Percentiles rank a stretch among this genome's conserved stretches.
Evolutionary conservation across 2,113 vertebrate species (phyloP).

Genomic region (Mugil cephalus): DNA sequence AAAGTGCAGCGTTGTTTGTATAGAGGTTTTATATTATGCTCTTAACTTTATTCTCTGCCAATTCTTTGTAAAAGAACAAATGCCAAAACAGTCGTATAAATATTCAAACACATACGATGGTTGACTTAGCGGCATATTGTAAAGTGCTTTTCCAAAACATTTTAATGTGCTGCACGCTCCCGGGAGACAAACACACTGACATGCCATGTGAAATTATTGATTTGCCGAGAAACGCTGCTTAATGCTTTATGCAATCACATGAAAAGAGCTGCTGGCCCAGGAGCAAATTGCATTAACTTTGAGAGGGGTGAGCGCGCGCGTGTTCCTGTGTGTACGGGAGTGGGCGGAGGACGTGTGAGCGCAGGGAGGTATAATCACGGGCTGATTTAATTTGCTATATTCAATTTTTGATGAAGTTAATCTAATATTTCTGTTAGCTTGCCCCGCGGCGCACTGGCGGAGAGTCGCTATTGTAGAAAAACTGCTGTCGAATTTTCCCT

Average conservation of each 20-base stretch:
- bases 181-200: conserved; percentile 57
- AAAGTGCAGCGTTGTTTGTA: no score
- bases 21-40: neutral
- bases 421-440: conserved; percentile 70
- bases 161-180: conserved; percentile 38
- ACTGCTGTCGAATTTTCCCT: conserved; percentile 36
- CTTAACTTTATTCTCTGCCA: neutral
- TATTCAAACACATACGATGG: conserved; percentile 40
- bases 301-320: conserved; percentile 50
- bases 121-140: conserved; percentile 29
- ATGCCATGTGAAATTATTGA: conserved; percentile 73
- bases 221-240: conserved; percentile 71
- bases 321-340: conserved; percentile 19
- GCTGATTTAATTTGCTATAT: conserved; percentile 77
- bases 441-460: conserved; percentile 37
- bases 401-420: conserved; percentile 78
- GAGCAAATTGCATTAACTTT: conserved; percentile 79
- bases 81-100: conserved; percentile 4
- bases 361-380: conserved; percentile 69
- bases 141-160: conserved; percentile 28
- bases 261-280: conserved; percentile 75
- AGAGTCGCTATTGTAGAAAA: conserved; percentile 45
- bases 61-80: conserved; percentile 4
- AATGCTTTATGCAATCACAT: conserved; percentile 74
- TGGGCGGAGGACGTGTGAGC: conserved; percentile 38